Conservation (phyloP, 1,140 invertebrate genomes). For the Homarus americanus region DNA sequence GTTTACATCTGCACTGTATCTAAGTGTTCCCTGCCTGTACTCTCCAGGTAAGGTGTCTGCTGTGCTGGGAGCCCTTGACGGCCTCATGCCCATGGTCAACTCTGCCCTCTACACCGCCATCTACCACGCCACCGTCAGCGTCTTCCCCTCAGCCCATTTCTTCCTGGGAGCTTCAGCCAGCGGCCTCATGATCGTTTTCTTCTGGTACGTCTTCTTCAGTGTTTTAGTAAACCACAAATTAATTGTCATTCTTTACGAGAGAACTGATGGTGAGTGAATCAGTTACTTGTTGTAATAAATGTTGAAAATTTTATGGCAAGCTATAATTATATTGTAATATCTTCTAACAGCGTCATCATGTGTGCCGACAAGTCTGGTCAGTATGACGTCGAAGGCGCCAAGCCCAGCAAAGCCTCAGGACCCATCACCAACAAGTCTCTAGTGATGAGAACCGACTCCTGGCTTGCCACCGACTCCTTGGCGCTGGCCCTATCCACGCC, state of each 20-base stretch:
- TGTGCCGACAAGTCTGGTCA: conserved; percentile 22
- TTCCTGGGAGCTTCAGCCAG: conserved; percentile 61
- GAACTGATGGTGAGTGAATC: neutral
- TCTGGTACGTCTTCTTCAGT: conserved; percentile 32
- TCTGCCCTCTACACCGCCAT: conserved; percentile 72
- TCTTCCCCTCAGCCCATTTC: conserved; percentile 71
- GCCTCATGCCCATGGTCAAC: conserved; percentile 74
- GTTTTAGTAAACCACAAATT: neutral
- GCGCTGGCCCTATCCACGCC: conserved; percentile 29
- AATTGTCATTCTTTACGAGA: neutral
- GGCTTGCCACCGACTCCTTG: conserved; percentile 54
- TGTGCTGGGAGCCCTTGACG: conserved; percentile 73
- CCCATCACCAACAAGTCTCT: conserved; percentile 53
- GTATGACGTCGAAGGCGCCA: conserved; percentile 60
- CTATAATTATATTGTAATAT: neutral
- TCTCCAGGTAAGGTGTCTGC: conserved; percentile 69
- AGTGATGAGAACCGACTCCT: conserved; percentile 57
- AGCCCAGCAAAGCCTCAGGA: neutral
- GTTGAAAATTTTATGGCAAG: neutral
- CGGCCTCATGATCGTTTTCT: conserved; percentile 69
- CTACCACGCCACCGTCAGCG: conserved; percentile 69
- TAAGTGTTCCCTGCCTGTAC: neutral
- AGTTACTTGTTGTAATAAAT: neutral
- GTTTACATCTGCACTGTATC: too few relatives aligned
- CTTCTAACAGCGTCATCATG: conserved; percentile 16